Evolutionary conservation across 30 jellyfish, hydroid and myxozoan genomes (phyloP).

Genomic region (Turritopsis rubra): DNA sequence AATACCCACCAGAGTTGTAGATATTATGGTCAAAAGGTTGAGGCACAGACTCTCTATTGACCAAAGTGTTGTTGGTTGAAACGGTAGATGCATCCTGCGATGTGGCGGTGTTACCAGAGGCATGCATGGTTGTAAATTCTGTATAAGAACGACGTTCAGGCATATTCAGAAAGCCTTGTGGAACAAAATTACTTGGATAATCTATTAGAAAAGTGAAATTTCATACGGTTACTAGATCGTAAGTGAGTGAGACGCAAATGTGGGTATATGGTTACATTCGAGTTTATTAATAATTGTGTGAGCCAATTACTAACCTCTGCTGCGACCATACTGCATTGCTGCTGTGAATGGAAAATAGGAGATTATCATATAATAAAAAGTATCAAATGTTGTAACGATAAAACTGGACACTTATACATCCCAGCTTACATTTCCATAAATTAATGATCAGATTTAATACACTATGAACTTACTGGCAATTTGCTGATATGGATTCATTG

Average conservation of each 20-base stretch:
- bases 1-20: neutral
- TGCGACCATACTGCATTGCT: constrained; percentile 25
- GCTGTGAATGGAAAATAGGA: neutral
- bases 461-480: constrained; percentile 10
- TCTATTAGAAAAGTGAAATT: neutral
- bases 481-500: constrained; percentile 23
- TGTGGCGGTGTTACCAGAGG: neutral
- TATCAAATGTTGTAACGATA: neutral
- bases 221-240: too few species aligned
- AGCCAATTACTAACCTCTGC: constrained; percentile 20
- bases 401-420: neutral
- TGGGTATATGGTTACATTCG: neutral
- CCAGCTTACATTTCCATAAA: too few species aligned
- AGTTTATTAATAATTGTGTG: neutral
- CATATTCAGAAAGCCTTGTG: constrained; percentile 33
- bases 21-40: constrained; percentile 14
- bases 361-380: neutral
- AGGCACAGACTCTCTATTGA: neutral
- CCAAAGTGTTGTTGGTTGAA: neutral
- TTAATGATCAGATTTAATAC: too few species aligned
- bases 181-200: neutral
- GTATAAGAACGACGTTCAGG: constrained; percentile 30
- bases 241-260: neutral
- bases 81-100: neutral
- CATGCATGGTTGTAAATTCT: neutral